Base-by-base conservation (phyloP, 2,888 invertebrate genomes). In the Cerastis leucographa region DNA sequence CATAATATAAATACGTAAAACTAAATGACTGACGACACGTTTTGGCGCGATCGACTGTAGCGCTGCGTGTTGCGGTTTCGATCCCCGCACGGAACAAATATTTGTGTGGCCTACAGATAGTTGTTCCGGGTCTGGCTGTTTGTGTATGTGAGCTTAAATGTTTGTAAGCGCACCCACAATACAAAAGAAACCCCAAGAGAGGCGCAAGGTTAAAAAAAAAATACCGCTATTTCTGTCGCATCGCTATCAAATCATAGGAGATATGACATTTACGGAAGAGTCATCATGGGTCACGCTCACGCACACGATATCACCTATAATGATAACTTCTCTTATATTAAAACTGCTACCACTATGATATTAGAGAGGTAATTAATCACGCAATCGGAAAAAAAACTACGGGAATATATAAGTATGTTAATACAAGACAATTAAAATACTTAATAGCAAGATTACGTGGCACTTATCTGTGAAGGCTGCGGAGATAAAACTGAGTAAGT, bases 371-470 rank as follows among this genome's bases (percentile, higher is more conserved):
- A 59, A 51, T 56, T 35, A 68, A 70, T 70, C 79, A 83, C 54
- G 61, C 49, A 62, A 83, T 67, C 73, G 73, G 62, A 78, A 78
- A 83, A n/a, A 82, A 76, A 73, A 67, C 56, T 19, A 62, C 64
- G 40, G 12, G 42, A 29, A 51, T 42, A 59, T 17, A 51, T n/a
- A 65, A 7, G 14, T 42, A 79, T 29, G 44, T 62, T 80, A n/a
- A 25, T 71, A 59, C 56, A 46, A 62, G 40, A 59, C 70, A 79
- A 67, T 71, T 84, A 79, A 62, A 70, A 29, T 25, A 59, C 35
- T 40, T 74, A 80, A 59, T 68, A 22, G 64, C 40, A 59, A 25
- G 35, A 71, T 84, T 14, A 61, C 19, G 49, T 29, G 6, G 29
- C 68, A 67, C 64, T 76, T 71, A 54, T 64, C 35, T 72, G 25